A percentile compares a stretch with the other conserved stretches of the same genome.
phyloP scores from a whole-genome alignment of 1,140 invertebrate species.

The Venturia canescens region DNA sequence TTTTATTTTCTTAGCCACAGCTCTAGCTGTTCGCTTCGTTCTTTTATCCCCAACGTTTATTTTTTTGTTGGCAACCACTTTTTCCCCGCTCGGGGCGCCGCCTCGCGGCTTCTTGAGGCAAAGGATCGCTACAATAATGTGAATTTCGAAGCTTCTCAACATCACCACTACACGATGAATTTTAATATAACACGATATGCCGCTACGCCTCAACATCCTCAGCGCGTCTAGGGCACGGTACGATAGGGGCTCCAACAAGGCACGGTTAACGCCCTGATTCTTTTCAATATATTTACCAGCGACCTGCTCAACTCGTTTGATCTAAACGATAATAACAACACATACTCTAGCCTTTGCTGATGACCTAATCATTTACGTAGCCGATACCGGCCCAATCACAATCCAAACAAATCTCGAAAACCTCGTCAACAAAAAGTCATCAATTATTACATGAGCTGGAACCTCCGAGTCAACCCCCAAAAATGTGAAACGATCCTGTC shows the following conservation, averaged over 20 bases:
- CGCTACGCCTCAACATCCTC: too few species aligned
- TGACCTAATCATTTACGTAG: conserved; percentile 45
- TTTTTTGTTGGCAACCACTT: too few species aligned
- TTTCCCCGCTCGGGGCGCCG: too few species aligned
- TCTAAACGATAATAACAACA: conserved; percentile 8
- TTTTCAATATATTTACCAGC: conserved; percentile 51
- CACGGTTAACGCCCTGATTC: conserved; percentile 18
- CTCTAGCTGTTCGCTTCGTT: too few species aligned
- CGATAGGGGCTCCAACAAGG: conserved; percentile 5
- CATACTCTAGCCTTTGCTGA: conserved; percentile 45
- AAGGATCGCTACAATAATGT: too few species aligned
- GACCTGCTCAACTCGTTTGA: conserved; percentile 27
- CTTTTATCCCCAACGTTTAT: too few species aligned
- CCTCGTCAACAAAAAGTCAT: conserved; percentile 39
- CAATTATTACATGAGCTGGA: conserved; percentile 44
- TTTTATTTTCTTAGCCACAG: too few species aligned
- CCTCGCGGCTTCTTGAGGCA: too few species aligned
- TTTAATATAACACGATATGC: too few species aligned
- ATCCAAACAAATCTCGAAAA: neutral
- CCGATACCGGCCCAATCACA: neutral
- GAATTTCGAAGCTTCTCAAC: too few species aligned
- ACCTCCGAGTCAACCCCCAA: conserved; percentile 50
- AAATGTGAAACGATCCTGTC: conserved; percentile 60
- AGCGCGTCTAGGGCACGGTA: too few species aligned
- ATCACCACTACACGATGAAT: too few species aligned